phyloP scores from a whole-genome alignment of 2,113 vertebrate species.

The Xiphophorus maculatus region DNA sequence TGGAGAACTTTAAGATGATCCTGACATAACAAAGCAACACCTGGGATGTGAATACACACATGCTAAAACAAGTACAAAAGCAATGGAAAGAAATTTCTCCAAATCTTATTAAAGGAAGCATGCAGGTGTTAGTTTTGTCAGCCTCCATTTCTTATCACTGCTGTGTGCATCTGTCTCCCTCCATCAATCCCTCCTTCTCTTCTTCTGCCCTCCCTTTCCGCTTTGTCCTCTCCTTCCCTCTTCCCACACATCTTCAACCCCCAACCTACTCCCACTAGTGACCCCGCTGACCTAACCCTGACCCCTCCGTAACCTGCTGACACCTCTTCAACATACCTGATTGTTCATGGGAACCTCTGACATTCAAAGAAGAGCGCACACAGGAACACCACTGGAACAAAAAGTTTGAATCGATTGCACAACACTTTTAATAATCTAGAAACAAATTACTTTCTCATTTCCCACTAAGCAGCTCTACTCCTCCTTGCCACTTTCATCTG shows the following conservation, averaged over 20 bases:
- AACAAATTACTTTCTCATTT: constrained; percentile 28
- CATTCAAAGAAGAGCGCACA: neutral
- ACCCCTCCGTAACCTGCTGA: constrained; percentile 67
- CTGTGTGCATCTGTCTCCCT: constrained; percentile 68
- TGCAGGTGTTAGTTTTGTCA: constrained; percentile 45
- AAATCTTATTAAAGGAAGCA: constrained; percentile 55
- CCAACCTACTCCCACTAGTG: constrained; percentile 27
- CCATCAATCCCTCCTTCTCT: constrained; percentile 57
- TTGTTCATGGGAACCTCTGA: constrained; percentile 76
- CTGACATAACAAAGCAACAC: constrained; percentile 30
- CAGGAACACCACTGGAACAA: neutral
- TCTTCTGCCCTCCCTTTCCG: constrained; percentile 48
- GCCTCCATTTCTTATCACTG: constrained; percentile 58
- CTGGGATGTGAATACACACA: constrained; percentile 14
- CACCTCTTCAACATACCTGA: constrained; percentile 67
- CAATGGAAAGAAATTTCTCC: constrained; percentile 12
- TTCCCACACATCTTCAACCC: constrained; percentile 19
- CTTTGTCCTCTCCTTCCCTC: constrained; percentile 40
- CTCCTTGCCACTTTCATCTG: constrained; percentile 17
- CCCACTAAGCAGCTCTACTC: constrained; percentile 30
- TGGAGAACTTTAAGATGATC: neutral
- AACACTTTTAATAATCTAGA: constrained; percentile 46
- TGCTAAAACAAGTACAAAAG: constrained; percentile 10
- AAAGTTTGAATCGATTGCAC: constrained; percentile 42
- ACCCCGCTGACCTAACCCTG: constrained; percentile 66